phyloP scores from a whole-genome alignment of 2,888 invertebrate genomes.

The Eristalis tenax region DNA sequence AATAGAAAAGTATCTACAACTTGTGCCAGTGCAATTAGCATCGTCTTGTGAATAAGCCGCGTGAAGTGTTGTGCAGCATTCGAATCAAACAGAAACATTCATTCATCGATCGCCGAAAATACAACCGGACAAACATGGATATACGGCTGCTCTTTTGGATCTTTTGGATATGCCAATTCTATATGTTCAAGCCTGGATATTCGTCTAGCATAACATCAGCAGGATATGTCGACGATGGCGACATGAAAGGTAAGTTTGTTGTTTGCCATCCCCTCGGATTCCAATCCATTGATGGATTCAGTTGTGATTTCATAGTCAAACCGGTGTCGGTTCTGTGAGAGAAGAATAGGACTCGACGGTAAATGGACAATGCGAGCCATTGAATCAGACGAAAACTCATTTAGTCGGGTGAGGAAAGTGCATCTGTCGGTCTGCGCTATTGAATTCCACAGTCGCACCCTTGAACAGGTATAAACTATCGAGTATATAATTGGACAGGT shows the following conservation, averaged over 20 bases:
- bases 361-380: conserved; percentile 41
- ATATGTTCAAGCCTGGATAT: conserved; percentile 69
- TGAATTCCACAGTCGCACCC: conserved; percentile 65
- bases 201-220: conserved; percentile 75
- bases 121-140: conserved; percentile 64
- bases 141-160: conserved; percentile 65
- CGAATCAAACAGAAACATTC: background rate
- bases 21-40: conserved; percentile 59
- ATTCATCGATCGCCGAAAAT: background rate
- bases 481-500: conserved; percentile 55
- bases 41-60: conserved; percentile 20
- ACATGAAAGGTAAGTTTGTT: conserved; percentile 80
- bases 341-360: conserved; percentile 48
- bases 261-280: background rate
- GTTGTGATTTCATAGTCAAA: conserved; percentile 34
- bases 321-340: conserved; percentile 12
- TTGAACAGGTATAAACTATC: conserved; percentile 68
- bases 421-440: conserved; percentile 61
- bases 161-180: conserved; percentile 73
- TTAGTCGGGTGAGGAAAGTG: conserved; percentile 47
- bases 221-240: conserved; percentile 80
- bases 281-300: conserved; percentile 57
- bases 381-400: conserved; percentile 14
- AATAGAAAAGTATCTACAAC: conserved; percentile 78
- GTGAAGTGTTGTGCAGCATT: conserved; percentile 8